Evolutionary conservation across 1,140 invertebrate genomes (phyloP), one percentile per base, ranked within the genome.

Genomic region (Cardiocondyla obscurior): DNA sequence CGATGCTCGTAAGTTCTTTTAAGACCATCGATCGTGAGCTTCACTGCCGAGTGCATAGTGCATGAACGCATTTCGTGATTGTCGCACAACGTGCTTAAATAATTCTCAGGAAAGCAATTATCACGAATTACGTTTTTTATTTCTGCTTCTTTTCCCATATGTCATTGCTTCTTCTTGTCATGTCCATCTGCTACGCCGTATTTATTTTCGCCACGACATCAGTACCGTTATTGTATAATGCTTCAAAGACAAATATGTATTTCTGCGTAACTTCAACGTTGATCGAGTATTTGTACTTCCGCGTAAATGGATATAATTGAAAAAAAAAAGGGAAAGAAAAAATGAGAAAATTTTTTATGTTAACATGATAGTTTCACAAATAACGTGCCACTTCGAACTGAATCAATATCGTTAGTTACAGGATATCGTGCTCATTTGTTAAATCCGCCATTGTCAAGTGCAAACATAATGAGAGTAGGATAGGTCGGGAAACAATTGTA

Each of bases 61-160:
- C 60, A 39, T 33, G 10, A 16, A 42, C 46, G 19, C 28, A n/a
- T 28, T 49, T 14, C n/a, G 30, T 84, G 64, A 85, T 55, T 79
- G 73, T 88, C 69, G 53, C 64, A 83, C 67, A 55, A 53, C 19
- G 72, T 81, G 79, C 25, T 85, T 72, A 44, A 89, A 87, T 85
- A 87, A n/a, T n/a, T 62, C 67, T 36, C 16, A 36, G 67, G 58
- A 51, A 67, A 46, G 82, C 67, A 85, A 73, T 86, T 81, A 72
- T 46, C 44, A 7, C 8, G 39, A 33, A 86, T 81, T 58, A 39
- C 44, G 39, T 76, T 70, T 83, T 81, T 60, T n/a, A n/a, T 39
- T 64, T 55, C 16, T 16, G 7, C 19, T 3, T n/a, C 49, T 22
- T 57, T 42, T 19, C 28, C 49, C 42, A 22, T 36, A 72, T 69